Conservation (phyloP, 2,888 invertebrate species). For the Drosophila infuscata region DNA sequence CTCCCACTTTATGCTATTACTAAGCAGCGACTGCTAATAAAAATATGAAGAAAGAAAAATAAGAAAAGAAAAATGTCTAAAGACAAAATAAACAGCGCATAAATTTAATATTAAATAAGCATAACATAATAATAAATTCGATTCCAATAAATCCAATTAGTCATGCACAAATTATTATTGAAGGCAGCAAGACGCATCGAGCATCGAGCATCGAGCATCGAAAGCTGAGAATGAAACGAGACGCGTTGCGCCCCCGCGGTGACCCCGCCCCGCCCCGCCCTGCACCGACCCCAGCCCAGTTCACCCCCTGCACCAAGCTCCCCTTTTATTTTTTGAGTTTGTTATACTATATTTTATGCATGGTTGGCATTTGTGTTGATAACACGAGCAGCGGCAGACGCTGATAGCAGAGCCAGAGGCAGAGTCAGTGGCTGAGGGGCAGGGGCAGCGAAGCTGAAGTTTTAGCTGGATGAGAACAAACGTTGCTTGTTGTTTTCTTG, state of each 20-base stretch:
- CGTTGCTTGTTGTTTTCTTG: conserved; percentile 44
- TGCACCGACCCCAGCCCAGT: background rate
- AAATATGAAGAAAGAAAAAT: background rate
- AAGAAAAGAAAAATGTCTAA: conserved; percentile 25
- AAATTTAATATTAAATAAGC: conserved; percentile 79
- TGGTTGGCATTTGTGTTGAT: conserved; percentile 70
- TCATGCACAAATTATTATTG: conserved; percentile 82
- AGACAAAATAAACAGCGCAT: conserved; percentile 73
- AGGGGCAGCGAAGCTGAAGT: background rate
- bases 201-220: conserved; percentile 10
- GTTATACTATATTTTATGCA: conserved; percentile 61
- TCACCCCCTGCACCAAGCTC: background rate
- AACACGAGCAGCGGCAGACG: conserved; percentile 35
- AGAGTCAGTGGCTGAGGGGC: too few species aligned
- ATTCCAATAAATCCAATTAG: conserved; percentile 84
- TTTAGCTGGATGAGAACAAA: conserved; percentile 45
- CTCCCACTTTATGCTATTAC: background rate
- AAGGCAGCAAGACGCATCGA: conserved; percentile 41
- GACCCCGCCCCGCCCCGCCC: conserved; percentile 8
- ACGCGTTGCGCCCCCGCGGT: conserved; percentile 28
- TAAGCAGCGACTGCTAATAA: background rate
- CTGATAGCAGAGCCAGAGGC: conserved; percentile 45
- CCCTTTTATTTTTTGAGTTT: conserved; percentile 1
- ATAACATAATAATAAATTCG: conserved; percentile 82
- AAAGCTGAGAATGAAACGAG: conserved; percentile 29